These are phyloP conservation scores for Oryctolagus cuniculus DNA, from an alignment of 2,113 vertebrate genomes.

Conservation along the genomic window mOryCun1.1 NC_091434.1:96737501-96738000, in stretches of 20 bases:
- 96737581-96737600: not conserved
- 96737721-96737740: not conserved
- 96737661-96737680: not conserved
- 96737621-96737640: not conserved
- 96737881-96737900: no score
- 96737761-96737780: not conserved
- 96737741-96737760: not conserved
- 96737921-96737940: no score
- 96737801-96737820: not conserved
- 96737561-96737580: not conserved
- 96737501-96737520: not conserved
- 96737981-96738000: no score
- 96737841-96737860: no score
- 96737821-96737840: not conserved
- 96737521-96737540: not conserved
- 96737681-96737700: not conserved
- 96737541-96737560: not conserved
- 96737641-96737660: not conserved
- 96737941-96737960: no score
- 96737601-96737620: not conserved
- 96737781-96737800: not conserved
- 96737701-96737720: not conserved
- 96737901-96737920: no score
- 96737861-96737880: no score
- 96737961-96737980: no score